Evolutionary conservation across 2,888 invertebrate genomes (phyloP), one percentile per base, ranked within the genome.

Genomic region (Phengaris alcon): DNA sequence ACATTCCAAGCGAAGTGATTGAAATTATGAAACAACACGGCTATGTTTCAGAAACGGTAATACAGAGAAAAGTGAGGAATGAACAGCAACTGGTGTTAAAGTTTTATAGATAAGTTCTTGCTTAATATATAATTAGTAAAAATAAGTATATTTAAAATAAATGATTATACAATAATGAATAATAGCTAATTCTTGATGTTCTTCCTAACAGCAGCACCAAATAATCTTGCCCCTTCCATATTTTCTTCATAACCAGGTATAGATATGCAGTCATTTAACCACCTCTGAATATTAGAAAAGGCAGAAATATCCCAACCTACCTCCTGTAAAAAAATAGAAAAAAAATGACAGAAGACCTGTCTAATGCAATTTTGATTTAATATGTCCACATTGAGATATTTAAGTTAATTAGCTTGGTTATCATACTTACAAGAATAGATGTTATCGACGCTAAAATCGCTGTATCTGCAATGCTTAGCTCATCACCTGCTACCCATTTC

Each of bases 61-160:
- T 96, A 77, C 95, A 96, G 79, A 95, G 99, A 82, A 95, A 95
- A 90, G 96, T 98, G 80, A 96, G 97, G 75, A 97, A 98, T 79
- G 99, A 99, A 94, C 95, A 96, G 88, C 95, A 99, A 83, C 95
- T 95, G 88, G 95, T 99, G 82, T 91, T 98, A 81, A 97, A 96
- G 82, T 91, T 91, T 87, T 89, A 81, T 81, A 82, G 69, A 79
- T 74, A 80, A 78, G 79, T 78, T 76, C 79, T 76, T 76, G 76
- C 57, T 76, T 75, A 78, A 76, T 68, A 78, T 75, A 73, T 76
- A 75, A 76, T 76, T 75, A 76, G 75, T 76, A 75, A 70, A 77
- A 74, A 75, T 76, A 72, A 74, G 73, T 74, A 69, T 70, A 73
- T 59, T 44, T 74, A 68, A 77, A 77, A 69, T 77, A 74, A 77